Evolutionary conservation across 1,140 invertebrate species (phyloP), one percentile per base, ranked within the genome.

Genomic region (Metaphire vulgaris): DNA sequence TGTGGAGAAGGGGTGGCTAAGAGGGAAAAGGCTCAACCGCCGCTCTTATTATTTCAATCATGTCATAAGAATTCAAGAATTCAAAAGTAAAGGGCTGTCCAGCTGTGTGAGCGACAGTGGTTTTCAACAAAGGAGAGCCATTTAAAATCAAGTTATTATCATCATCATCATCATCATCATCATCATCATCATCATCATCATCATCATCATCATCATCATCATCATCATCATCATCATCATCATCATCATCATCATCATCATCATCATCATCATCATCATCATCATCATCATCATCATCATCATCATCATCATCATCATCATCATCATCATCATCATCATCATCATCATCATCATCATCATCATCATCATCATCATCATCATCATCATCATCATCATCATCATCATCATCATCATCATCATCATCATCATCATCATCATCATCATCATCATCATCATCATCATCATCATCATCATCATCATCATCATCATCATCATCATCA

Each of bases 391-490:
- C 2, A 2, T 1, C 65, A 1, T 66, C 65, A 2, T 1, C 65
- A 2, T 1, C 2, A 28, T 66, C 65, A 2, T 66, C 65, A 2
- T 74, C 72, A 64, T 74, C 72, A 64, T 74, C 72, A 64, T 74
- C 72, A 64, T 74, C 72, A 64, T 74, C 72, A 64, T 74, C 72
- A 64, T 74, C 72, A 64, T 74, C 72, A 64, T 74, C 72, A 64
- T 74, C 72, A 64, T 74, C 72, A 64, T 74, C 72, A 64, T 74
- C 72, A 64, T 74, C 72, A 64, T 74, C 72, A 64, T 74, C 72
- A 64, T 74, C 72, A 64, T 74, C 72, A 64, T 74, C 72, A 64
- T 74, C 72, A 64, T 74, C 72, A 64, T 74, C 72, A 64, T 74
- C 72, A 64, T 74, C 72, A 64, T 74, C 72, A 64, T 74, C 72